These are phyloP conservation scores for Thymelicus sylvestris DNA, from an alignment of 2,888 invertebrate species.

Conservation along the genomic window DNA sequence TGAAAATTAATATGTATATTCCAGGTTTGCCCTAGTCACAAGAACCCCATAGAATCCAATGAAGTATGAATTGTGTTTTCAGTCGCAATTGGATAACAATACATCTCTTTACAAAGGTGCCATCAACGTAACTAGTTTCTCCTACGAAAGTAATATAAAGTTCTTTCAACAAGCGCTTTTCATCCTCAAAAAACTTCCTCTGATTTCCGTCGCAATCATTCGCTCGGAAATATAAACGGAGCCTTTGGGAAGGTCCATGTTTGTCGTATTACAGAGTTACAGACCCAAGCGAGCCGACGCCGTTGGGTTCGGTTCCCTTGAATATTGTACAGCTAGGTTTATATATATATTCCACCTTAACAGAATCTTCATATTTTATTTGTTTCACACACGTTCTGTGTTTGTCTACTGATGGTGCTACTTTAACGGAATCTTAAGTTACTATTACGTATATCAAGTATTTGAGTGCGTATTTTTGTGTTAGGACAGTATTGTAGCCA, in stretches of 20 bases:
- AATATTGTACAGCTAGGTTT: neutral
- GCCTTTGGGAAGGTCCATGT: constrained; percentile 1
- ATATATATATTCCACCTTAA: constrained; percentile 4
- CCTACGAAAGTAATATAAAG: constrained; percentile 1
- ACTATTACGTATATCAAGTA: too few species aligned
- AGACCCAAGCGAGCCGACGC: neutral
- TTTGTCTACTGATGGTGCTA: too few species aligned
- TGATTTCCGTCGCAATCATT: constrained; percentile 12
- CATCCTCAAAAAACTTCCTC: constrained; percentile 7
- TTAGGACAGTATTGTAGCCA: neutral
- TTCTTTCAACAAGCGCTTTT: neutral
- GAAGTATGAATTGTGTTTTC: neutral
- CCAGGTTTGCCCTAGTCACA: too few species aligned
- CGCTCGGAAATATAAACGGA: constrained; percentile 11
- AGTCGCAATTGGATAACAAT: neutral
- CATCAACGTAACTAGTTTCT: constrained; percentile 2
- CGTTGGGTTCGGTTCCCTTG: constrained; percentile 3
- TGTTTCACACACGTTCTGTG: neutral
- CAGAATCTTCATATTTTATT: constrained; percentile 6
- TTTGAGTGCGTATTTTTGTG: too few species aligned
- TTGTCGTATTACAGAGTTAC: neutral
- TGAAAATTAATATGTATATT: too few species aligned
- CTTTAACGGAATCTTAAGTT: too few species aligned
- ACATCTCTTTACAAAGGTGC: neutral
- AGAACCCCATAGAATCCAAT: too few species aligned